Base-by-base conservation (phyloP, 2,888 invertebrate genomes). In the Tuta absoluta region DNA sequence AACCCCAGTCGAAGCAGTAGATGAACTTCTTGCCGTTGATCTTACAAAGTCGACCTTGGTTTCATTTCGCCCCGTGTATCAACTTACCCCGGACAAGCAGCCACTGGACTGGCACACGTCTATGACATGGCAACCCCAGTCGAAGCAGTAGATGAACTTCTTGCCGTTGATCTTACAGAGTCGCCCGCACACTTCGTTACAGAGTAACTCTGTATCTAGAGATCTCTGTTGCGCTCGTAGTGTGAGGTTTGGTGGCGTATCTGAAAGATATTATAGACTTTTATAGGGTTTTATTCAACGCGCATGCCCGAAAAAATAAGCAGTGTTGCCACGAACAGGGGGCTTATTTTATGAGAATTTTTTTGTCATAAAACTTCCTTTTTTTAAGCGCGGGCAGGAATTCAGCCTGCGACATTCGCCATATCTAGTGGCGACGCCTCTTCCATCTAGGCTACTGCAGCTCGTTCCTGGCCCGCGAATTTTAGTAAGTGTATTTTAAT, bases 1-100 rank as follows among this genome's bases (percentile, higher is more conserved):
- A 92, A 4, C 92, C 92, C 91, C 92, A 92, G 69, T 92, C 92
- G 76, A 92, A 92, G 80, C 92, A 92, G 79, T 92, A 92, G 53
- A 92, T 88, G 72, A 92, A 92, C 79, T 87, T 87, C 79, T 87
- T 89, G 0, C 81, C 81, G 48, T 81, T 76, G 0, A 90, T 76
- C 33, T 86, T 82, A 77, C 92, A 92, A 11, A 92, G 78, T 0
- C 92, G 74, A 0, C 89, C 88, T 28, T 28, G 2, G 28, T 28
- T 28, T 28, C 28, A 28, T 28, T 28, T 28, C 5, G 41, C 41
- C 41, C 41, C 41, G 23, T n/a, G 59, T n/a, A 5, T 5, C 10
- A 0, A 78, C 87, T 80, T 60, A 92, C 92, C 80, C 92, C 92
- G 0, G 91, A 91, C 49, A 92, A 72, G 66, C 92, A 92, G 0